Evolutionary conservation across 2,888 invertebrate genomes (phyloP).

Genomic region (Taphrorychus bicolor): DNA sequence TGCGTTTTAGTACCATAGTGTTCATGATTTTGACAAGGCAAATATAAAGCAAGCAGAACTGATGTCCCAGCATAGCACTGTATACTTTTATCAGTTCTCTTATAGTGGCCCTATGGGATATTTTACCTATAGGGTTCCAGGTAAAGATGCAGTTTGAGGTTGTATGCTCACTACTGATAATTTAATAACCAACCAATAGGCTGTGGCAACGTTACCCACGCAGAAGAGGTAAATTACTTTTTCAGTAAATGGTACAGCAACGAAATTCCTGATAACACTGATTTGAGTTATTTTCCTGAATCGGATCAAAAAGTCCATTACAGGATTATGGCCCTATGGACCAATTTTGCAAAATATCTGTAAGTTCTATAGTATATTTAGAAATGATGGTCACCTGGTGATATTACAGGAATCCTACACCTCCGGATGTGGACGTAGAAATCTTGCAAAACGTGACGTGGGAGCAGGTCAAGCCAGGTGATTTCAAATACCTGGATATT

Average conservation of each 20-base stretch:
- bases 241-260: constrained; percentile 34
- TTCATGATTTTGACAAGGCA: constrained; percentile 35
- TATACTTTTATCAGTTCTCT: constrained; percentile 33
- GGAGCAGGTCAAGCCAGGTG: constrained; percentile 21
- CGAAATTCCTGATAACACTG: constrained; percentile 31
- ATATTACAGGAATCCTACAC: constrained; percentile 30
- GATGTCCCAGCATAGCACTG: constrained; percentile 24
- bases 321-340: constrained; percentile 34
- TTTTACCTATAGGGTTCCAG: constrained; percentile 19
- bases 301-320: constrained; percentile 28
- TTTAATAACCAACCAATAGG: constrained; percentile 12
- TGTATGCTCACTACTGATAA: background rate
- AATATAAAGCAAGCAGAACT: constrained; percentile 33
- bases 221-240: constrained; percentile 35
- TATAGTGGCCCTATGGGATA: constrained; percentile 34
- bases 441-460: constrained; percentile 28
- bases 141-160: constrained; percentile 2
- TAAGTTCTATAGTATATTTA: constrained; percentile 8
- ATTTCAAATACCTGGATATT: constrained; percentile 35
- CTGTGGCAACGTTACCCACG: constrained; percentile 25
- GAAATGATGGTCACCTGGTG: background rate
- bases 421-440: constrained; percentile 19
- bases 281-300: constrained; percentile 33
- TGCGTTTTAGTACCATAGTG: constrained; percentile 29
- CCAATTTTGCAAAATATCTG: constrained; percentile 32